phyloP scores from a whole-genome alignment of 2,113 vertebrate species.

The Galbula dea region DNA sequence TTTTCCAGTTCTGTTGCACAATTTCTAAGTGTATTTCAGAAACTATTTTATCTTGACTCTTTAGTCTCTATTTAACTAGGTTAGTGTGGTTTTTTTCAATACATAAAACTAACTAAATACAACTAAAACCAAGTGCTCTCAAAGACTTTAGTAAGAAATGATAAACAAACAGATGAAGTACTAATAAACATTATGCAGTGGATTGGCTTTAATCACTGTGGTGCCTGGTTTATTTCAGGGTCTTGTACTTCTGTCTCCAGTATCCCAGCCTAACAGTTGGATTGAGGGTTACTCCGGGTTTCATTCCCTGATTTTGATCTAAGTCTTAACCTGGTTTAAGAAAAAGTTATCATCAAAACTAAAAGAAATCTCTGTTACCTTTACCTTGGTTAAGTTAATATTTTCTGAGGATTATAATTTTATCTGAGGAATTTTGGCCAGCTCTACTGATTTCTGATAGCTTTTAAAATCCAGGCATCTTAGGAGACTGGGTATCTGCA shows the following conservation, averaged over 20 bases:
- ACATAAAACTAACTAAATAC: neutral
- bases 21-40: neutral
- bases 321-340: neutral
- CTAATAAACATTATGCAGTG: neutral
- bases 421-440: neutral
- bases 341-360: neutral
- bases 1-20: neutral
- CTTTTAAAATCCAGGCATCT: neutral
- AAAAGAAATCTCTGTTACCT: neutral
- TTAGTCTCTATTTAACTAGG: neutral
- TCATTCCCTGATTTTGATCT: neutral
- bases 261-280: fast-evolving
- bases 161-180: neutral
- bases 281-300: neutral
- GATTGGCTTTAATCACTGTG: neutral
- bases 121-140: neutral
- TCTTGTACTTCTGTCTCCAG: neutral
- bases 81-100: neutral
- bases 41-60: neutral
- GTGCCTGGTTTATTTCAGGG: neutral
- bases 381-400: neutral
- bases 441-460: neutral
- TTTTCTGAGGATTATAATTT: neutral
- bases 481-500: neutral
- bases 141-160: neutral